Evolutionary conservation across 37 sponge, comb jelly and placozoan genomes (phyloP).

Genomic region (Spongilla lacustris): DNA sequence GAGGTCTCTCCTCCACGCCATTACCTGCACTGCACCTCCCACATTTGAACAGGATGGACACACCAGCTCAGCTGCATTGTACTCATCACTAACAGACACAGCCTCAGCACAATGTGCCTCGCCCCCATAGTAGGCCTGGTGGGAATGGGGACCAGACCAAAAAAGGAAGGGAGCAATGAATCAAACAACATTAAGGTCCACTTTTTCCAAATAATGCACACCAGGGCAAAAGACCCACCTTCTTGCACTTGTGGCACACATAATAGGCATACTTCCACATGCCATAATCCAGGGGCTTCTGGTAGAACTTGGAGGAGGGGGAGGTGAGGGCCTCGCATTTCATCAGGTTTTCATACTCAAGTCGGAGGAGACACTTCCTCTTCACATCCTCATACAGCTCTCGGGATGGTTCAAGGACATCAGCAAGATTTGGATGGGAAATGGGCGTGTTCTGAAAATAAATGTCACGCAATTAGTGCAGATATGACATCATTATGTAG

Average conservation of each 20-base stretch:
- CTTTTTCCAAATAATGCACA: not conserved
- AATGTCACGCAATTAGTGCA: too few relatives aligned
- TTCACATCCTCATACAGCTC: slow-evolving; percentile 86
- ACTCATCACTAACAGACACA: slow-evolving; percentile 81
- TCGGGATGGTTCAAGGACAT: slow-evolving; percentile 73
- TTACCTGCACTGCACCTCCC: slow-evolving; percentile 62
- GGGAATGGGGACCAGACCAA: too few relatives aligned
- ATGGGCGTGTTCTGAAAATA: slow-evolving; percentile 73
- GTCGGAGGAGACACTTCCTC: slow-evolving; percentile 87
- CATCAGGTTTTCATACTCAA: slow-evolving; percentile 93
- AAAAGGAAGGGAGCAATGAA: too few relatives aligned
- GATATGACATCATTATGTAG: too few relatives aligned
- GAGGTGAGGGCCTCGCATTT: slow-evolving; percentile 88
- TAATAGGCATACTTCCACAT: slow-evolving; percentile 97
- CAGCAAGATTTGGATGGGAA: slow-evolving; percentile 70
- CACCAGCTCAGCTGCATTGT: slow-evolving; percentile 93
- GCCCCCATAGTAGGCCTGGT: slow-evolving; percentile 91
- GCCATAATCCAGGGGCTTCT: slow-evolving; percentile 91
- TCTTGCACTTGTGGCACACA: slow-evolving; percentile 95
- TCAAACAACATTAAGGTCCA: too few relatives aligned
- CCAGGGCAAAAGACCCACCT: slow-evolving; percentile 45
- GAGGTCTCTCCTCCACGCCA: not conserved
- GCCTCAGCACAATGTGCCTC: slow-evolving; percentile 88
- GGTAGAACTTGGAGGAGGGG: slow-evolving; percentile 83
- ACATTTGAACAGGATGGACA: slow-evolving; percentile 93